Evolutionary conservation across 2,113 vertebrate genomes (phyloP).

Genomic region (Ivindomyrus marchei): DNA sequence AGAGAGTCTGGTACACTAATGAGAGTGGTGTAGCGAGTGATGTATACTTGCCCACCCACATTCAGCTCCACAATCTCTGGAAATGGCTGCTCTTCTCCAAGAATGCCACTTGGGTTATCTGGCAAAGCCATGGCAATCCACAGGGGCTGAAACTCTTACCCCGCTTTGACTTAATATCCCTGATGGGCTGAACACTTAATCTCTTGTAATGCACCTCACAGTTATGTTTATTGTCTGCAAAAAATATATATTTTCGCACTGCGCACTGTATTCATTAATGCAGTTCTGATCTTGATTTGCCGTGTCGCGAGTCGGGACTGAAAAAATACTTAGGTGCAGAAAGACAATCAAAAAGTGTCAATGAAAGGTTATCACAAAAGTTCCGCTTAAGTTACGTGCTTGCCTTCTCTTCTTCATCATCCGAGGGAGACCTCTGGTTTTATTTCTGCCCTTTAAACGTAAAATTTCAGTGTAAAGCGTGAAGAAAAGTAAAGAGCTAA

Average conservation of each 20-base stretch:
- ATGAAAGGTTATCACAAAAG: neutral
- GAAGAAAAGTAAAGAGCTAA: neutral
- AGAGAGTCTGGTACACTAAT: constrained; percentile 79
- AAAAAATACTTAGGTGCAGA: neutral
- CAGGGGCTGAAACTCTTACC: neutral
- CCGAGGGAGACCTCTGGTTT: neutral
- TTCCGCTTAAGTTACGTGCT: neutral
- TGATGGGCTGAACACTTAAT: neutral
- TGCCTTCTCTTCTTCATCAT: neutral
- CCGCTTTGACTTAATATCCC: neutral
- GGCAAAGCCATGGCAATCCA: constrained; percentile 70
- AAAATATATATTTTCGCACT: neutral
- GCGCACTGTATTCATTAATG: neutral
- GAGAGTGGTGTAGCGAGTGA: constrained; percentile 83
- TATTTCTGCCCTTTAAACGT: neutral
- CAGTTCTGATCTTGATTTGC: neutral
- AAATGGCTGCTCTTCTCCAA: constrained; percentile 65
- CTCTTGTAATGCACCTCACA: neutral
- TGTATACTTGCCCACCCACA: constrained; percentile 89
- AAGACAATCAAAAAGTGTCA: neutral
- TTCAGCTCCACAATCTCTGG: constrained; percentile 90
- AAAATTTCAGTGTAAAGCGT: neutral
- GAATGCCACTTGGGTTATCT: constrained; percentile 57
- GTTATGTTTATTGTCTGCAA: neutral
- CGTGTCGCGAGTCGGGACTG: neutral